These are phyloP conservation scores for Cyanoderma ruficeps DNA, from an alignment of 2,113 vertebrate species.

Conservation along the genomic window DNA sequence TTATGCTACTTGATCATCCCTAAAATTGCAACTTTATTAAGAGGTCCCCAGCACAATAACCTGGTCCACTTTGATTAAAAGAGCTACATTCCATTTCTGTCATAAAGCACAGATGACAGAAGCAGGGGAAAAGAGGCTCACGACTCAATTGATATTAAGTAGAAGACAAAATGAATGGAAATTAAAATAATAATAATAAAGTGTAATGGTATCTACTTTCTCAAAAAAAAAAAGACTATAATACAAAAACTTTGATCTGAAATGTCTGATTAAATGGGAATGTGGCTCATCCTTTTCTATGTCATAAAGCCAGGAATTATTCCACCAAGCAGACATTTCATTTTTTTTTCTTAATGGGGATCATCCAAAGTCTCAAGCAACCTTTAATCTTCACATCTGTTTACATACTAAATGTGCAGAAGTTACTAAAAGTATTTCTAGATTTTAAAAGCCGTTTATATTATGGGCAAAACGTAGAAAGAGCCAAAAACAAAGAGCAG, in stretches of 20 bases:
- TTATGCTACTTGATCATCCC: conserved; percentile 39
- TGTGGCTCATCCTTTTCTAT: neutral
- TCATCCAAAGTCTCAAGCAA: neutral
- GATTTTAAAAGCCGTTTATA: neutral
- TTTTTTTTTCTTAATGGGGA: neutral
- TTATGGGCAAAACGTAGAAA: neutral
- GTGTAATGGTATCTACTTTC: neutral
- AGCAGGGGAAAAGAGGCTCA: neutral
- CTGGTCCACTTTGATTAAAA: neutral
- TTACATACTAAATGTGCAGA: neutral
- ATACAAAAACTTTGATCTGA: neutral
- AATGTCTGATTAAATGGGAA: neutral
- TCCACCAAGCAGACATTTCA: neutral
- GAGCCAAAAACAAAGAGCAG: neutral
- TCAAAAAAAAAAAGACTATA: neutral
- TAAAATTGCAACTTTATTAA: conserved; percentile 47
- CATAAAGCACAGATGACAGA: conserved; percentile 1
- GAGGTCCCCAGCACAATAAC: conserved; percentile 9
- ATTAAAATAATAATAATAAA: conserved; percentile 1
- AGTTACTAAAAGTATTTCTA: fast-evolving
- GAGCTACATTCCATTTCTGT: neutral
- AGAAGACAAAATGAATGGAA: neutral
- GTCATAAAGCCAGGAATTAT: neutral
- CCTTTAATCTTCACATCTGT: neutral
- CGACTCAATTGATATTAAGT: neutral